Base-by-base conservation (phyloP, 2,888 invertebrate species). In the Ophion costatus region DNA sequence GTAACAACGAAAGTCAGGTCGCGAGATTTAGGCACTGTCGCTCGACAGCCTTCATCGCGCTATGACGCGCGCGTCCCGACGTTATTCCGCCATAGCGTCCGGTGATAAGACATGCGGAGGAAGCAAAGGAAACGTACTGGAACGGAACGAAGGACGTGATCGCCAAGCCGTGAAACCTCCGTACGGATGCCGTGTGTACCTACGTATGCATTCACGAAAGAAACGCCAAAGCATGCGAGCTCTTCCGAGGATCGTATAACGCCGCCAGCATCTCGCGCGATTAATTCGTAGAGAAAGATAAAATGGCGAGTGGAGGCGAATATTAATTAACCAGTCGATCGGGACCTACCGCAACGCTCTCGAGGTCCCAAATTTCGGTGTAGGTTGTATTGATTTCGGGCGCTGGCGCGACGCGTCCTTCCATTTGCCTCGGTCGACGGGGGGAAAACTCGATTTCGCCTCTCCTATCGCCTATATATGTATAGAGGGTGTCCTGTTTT, bases 91-190 rank as follows among this genome's bases (percentile, higher is more conserved):
- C 63, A 51, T 29, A 29, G 63, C 74, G 74, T 63, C 63, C 74
- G 74, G 74, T 74, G 42, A 42, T 42, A 42, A 42, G 59, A 59
- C 61, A 38, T 42, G 29, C 63, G 45, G 63, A 63, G 74, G 63
- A 74, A 74, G 74, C 74, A 71, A 82, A 82, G 67, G 76, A 79
- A 82, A 76, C 82, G 81, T 84, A 81, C 85, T 81, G 90, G 87
- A 89, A 90, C 87, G 89, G 86, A 88, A 88, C 88, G 88, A 88
- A 89, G 89, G 89, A 90, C 90, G 89, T 87, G 88, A 84, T 87
- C 89, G 89, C 81, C 90, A 90, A 89, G 84, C 90, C 91, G 90
- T 91, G 91, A 90, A 91, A 91, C 80, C 71, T 42, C 42, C 42
- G 11, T 82, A 91, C 75, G 63, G 71, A 80, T 76, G 70, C 69